Base-by-base conservation (phyloP, 2,113 vertebrate species). In the Neogobius melanostomus region DNA sequence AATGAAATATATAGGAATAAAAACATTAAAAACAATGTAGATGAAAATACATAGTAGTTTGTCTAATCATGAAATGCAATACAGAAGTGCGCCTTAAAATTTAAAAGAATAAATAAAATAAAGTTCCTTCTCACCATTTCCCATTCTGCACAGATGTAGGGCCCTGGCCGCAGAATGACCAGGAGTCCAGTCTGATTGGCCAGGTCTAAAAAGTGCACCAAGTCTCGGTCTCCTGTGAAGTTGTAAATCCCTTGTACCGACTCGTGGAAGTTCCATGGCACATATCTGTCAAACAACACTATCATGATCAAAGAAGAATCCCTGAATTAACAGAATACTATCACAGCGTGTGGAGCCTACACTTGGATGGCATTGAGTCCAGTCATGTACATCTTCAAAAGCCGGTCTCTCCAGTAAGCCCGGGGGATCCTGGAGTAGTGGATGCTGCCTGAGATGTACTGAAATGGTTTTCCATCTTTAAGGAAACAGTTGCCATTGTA, bases 61-160 rank as follows among this genome's bases (percentile, higher is more conserved):
- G 49, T 51, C 12, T 11, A 51, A 51, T 51, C 3, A 36, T 36
- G 43, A 7, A 43, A n/a, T 49, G n/a, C 51, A 28, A 71, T 54
- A 11, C 11, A 59, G 28, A 59, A 59, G 56, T 42, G 51, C n/a
- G 15, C 7, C 17, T 42, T 36, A 36, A 36, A 36, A n/a, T n/a
- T n/a, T n/a, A 14, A 11, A 66, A 28, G n/a, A 16, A 52, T 6
- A 17, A 46, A 60, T 7, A 5, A 60, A 11, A 12, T 15, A 36
- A 17, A 3, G 53, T 15, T 9, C 51, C 49, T 1, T 48, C 15
- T 95, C 77, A 99, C 98, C 98, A 99, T 99, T 72, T 99, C 98
- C 98, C 98, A 99, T 77, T 99, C 98, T 0, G 97, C 96, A 87
- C 97, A 99, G 92, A 99, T 99, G 88, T 99, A 99, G 5, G 98